Evolutionary conservation across 2,113 vertebrate genomes (phyloP).

Genomic region (Xenopus borealis): DNA sequence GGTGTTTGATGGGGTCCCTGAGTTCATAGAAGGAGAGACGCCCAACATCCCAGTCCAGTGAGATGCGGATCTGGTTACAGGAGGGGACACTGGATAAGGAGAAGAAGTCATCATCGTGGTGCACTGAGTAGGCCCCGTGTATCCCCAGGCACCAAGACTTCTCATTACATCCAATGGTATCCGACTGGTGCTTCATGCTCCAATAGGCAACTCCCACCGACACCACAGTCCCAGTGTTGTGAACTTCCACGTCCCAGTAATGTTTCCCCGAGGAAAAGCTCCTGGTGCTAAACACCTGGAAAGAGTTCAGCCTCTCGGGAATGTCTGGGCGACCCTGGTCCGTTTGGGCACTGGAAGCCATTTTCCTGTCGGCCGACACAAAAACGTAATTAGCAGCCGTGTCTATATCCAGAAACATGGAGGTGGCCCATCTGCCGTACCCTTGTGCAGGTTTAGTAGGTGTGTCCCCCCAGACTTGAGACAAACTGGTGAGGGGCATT

Average conservation of each 20-base stretch:
- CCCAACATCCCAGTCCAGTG: too few relatives aligned
- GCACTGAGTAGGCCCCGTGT: too few relatives aligned
- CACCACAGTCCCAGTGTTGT: background rate
- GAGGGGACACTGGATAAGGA: too few relatives aligned
- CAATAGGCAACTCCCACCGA: conserved; percentile 11
- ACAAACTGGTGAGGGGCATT: too few relatives aligned
- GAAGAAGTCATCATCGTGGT: too few relatives aligned
- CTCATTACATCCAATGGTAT: background rate
- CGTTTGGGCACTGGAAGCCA: background rate
- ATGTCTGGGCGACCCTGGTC: background rate
- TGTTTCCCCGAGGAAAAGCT: background rate
- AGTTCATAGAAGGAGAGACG: too few relatives aligned
- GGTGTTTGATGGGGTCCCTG: too few relatives aligned
- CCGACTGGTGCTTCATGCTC: background rate
- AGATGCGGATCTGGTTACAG: too few relatives aligned
- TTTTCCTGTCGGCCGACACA: conserved; percentile 7
- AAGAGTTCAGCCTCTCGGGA: background rate
- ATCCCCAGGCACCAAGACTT: conserved; percentile 20
- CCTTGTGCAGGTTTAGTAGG: too few relatives aligned
- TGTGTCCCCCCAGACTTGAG: too few relatives aligned
- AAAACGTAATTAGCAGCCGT: background rate
- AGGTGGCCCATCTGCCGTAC: too few relatives aligned
- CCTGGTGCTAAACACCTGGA: conserved; percentile 11
- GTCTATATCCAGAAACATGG: conserved; percentile 7
- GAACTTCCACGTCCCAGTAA: conserved; percentile 30